Evolutionary conservation across 2,888 invertebrate genomes (phyloP).

Genomic region (Listrodromus nycthemerus): DNA sequence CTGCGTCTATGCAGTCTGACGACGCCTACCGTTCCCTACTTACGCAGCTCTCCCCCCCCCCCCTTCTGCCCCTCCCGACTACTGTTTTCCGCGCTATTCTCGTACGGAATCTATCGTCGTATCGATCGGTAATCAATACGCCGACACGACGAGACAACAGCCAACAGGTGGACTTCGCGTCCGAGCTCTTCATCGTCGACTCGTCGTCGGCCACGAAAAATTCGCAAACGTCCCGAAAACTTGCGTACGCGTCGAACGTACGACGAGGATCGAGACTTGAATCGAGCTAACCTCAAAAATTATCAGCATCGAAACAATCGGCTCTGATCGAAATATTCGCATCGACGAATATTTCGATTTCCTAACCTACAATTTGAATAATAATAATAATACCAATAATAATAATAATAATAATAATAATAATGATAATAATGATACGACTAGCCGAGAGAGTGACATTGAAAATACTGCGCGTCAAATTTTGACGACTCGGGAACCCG

Average conservation of each 20-base stretch:
- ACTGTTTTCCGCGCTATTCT: not conserved
- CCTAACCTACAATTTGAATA: no score
- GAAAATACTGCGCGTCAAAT: no score
- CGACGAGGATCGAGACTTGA: not conserved
- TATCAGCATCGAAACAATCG: no score
- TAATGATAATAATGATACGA: no score
- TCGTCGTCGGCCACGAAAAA: not conserved
- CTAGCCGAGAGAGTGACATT: no score
- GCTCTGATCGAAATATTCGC: no score
- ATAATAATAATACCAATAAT: no score
- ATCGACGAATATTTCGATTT: no score
- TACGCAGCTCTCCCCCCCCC: not conserved
- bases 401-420: no score
- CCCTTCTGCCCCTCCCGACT: not conserved
- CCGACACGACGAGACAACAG: conserved; percentile 79
- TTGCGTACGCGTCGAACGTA: not conserved
- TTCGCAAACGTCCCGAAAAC: not conserved
- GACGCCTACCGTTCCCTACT: not conserved
- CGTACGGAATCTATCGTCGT: conserved; percentile 7
- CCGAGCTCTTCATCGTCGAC: conserved; percentile 9
- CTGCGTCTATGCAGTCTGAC: conserved; percentile 33
- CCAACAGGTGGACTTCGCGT: conserved; percentile 77
- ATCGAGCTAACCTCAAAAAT: no score
- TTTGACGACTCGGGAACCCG: not conserved
- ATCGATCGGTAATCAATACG: conserved; percentile 48